Conservation (phyloP, 2,888 invertebrate genomes). For the Hyposoter didymator region DNA sequence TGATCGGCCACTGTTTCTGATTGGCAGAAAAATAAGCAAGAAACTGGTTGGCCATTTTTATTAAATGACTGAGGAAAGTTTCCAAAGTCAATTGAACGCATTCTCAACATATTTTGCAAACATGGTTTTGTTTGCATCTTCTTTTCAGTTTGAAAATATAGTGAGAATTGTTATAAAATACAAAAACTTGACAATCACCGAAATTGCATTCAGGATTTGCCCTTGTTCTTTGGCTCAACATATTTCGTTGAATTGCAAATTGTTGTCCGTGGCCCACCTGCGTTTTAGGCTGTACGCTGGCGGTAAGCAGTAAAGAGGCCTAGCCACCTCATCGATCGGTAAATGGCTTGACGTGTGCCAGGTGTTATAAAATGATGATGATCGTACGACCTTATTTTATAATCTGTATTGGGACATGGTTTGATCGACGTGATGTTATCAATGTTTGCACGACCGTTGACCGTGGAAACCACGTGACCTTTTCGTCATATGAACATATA, state of each 20-base stretch:
- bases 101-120: neutral
- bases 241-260: neutral
- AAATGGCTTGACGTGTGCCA: slow-evolving; percentile 39
- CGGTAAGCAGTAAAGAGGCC: neutral
- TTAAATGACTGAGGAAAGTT: neutral
- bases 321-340: slow-evolving; percentile 47
- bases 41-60: neutral
- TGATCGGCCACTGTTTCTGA: neutral
- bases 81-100: neutral
- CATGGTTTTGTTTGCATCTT: neutral
- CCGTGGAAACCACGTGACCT: slow-evolving; percentile 21
- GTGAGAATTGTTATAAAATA: neutral
- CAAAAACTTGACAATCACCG: neutral
- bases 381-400: slow-evolving; percentile 55
- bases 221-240: neutral
- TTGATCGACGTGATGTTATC: slow-evolving; percentile 13
- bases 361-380: slow-evolving; percentile 47
- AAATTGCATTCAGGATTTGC: neutral
- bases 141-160: neutral
- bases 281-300: neutral
- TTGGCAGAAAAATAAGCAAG: neutral
- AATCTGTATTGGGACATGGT: slow-evolving; percentile 17
- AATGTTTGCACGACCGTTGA: slow-evolving; percentile 13
- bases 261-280: neutral
- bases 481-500: neutral